Evolutionary conservation across 2,888 invertebrate species (phyloP).

Genomic region (Tinea pellionella): DNA sequence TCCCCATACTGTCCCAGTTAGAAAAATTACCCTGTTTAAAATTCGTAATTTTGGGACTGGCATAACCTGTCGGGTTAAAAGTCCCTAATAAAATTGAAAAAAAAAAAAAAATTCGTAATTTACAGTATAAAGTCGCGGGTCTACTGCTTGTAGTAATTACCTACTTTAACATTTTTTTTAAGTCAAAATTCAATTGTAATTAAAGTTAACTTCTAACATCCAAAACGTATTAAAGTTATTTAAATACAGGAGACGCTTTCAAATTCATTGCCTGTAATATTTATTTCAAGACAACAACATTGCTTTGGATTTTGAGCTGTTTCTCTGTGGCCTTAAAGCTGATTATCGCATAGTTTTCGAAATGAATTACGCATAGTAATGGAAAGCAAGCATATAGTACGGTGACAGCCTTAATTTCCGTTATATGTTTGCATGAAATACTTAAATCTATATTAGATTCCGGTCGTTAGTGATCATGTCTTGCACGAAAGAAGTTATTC

Average conservation of each 20-base stretch:
- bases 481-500: not conserved
- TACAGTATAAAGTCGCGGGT: too few relatives aligned
- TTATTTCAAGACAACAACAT: not conserved
- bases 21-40: too few relatives aligned
- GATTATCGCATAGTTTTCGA: not conserved
- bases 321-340: not conserved
- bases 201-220: not conserved
- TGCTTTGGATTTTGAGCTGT: not conserved
- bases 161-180: not conserved
- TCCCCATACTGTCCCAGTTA: too few relatives aligned
- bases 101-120: too few relatives aligned
- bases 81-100: too few relatives aligned
- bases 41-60: too few relatives aligned
- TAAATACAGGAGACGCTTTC: constrained; percentile 1
- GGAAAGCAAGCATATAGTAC: constrained; percentile 10
- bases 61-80: too few relatives aligned
- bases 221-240: not conserved
- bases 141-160: too few relatives aligned
- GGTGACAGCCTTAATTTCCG: constrained; percentile 9
- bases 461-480: not conserved
- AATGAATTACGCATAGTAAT: constrained; percentile 10
- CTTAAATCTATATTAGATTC: constrained; percentile 9
- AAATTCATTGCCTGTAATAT: not conserved
- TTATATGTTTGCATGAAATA: constrained; percentile 6
- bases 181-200: not conserved